Evolutionary conservation across 2,113 vertebrate genomes (phyloP), one percentile per base, ranked within the genome.

Genomic region (Lamprologus ornatipinnis): DNA sequence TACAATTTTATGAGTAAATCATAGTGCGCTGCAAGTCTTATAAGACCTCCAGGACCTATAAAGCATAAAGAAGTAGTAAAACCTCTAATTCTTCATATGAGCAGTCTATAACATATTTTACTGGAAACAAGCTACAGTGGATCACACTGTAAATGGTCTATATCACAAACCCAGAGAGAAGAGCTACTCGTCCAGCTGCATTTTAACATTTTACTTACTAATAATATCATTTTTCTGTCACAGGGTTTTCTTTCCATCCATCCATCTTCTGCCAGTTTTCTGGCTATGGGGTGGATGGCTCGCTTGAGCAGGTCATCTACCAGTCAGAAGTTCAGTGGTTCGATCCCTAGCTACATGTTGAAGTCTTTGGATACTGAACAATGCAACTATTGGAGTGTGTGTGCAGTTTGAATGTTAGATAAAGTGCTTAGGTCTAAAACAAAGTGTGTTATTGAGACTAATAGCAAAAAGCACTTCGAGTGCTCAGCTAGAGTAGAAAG

Each of bases 241-340:
- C 3, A 15, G 42, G 6, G 70, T 49, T 75, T 47, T 7, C 70
- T 75, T 75, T 75, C 15, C 65, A 70, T 45, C 21, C 68, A 73
- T 73, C 14, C 23, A 49, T 49, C 42, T 4, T 49, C 26, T 31
- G 15, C 70, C 23, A 31, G 21, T 78, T 73, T 26, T 45, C 63
- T 40, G 35, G 7, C 63, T 68, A 68, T 21, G 6, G 60, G 60
- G 60, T 65, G 60, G 60, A 65, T 68, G n/a, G 35, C 7, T 68
- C 11, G 0, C 4, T 40, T 21, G 63, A 68, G 0, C 63, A 40
- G 35, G 19, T 37, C 0, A 40, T 68, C 2, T 68, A 40, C 63
- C 19, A 23, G 35, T 68, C 35, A 68, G 33, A 40, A 14, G n/a
- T 37, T 68, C 35, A 68, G 63, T 68, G n/a, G 63, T 40, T 68